These are phyloP conservation scores for Kradibia gibbosae DNA, from an alignment of 1,140 invertebrate species.

Conservation along the genomic window DNA sequence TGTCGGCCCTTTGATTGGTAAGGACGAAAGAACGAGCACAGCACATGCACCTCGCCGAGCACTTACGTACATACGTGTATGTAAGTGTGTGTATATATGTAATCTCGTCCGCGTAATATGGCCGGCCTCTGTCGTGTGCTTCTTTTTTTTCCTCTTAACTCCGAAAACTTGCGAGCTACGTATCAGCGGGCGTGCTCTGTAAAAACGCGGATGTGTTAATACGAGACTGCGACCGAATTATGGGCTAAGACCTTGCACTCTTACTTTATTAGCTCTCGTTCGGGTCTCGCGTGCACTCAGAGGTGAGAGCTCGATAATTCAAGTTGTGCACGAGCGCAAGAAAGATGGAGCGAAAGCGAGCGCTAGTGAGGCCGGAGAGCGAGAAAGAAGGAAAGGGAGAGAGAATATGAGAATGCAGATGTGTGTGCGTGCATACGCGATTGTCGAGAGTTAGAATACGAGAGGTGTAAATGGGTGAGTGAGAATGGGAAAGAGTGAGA, in stretches of 20 bases:
- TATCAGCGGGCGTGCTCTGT: not conserved
- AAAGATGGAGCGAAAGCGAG: constrained; percentile 30
- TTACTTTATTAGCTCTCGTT: not conserved
- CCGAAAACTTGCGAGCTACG: constrained; percentile 2
- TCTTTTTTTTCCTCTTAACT: not conserved
- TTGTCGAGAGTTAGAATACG: too few relatives aligned
- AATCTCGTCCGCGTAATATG: constrained; percentile 45
- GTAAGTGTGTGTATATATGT: constrained; percentile 30
- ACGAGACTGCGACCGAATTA: not conserved
- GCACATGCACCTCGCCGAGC: constrained; percentile 5
- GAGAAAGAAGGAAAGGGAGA: constrained; percentile 11
- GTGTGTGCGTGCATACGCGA: not conserved
- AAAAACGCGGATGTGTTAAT: constrained; percentile 3
- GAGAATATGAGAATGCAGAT: not conserved
- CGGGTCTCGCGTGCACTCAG: constrained; percentile 12
- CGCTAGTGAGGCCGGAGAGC: not conserved
- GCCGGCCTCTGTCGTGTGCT: constrained; percentile 40
- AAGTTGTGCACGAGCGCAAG: constrained; percentile 40
- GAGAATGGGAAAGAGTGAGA: not conserved
- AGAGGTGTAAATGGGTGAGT: too few relatives aligned
- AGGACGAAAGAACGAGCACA: not conserved
- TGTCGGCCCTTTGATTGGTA: not conserved
- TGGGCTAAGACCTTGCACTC: not conserved
- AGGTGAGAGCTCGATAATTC: constrained; percentile 39
- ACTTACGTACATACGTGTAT: constrained; percentile 31